Conservation (phyloP, 2,113 vertebrate genomes). For the Oceanodroma tethys region DNA sequence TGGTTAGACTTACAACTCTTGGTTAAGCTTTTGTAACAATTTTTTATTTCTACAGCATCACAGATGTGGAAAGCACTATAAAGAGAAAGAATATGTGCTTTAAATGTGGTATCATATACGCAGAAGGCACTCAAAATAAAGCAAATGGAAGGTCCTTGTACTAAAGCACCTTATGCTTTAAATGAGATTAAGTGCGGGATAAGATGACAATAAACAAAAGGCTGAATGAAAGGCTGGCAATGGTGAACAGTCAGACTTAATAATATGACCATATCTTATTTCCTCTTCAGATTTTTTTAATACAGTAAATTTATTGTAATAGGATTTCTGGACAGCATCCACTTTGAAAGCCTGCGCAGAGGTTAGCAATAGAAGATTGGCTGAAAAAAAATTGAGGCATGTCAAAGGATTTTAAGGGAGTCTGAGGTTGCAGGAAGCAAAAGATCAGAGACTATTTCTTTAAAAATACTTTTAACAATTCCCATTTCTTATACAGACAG, state of each 20-base stretch:
- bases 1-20: background rate
- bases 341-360: background rate
- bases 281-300: constrained; percentile 53
- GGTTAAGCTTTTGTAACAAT: background rate
- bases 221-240: constrained; percentile 55
- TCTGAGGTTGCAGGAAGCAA: background rate
- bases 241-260: constrained; percentile 21
- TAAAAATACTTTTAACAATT: background rate
- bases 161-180: constrained; percentile 34
- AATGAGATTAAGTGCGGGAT: constrained; percentile 45
- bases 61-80: background rate
- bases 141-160: background rate
- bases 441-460: background rate
- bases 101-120: background rate
- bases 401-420: constrained; percentile 22
- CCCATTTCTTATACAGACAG: background rate
- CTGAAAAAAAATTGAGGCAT: background rate
- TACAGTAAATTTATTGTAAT: constrained; percentile 66
- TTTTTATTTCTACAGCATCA: background rate
- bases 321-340: constrained; percentile 60
- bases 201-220: constrained; percentile 53
- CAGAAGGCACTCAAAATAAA: constrained; percentile 11
- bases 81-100: background rate
- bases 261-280: constrained; percentile 52
- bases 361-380: constrained; percentile 4